A percentile compares a stretch with the other conserved stretches of the same genome.
These are phyloP conservation scores for Scaptodrosophila latifasciaeformis DNA, from an alignment of 2,888 invertebrate genomes.

Conservation along the genomic window DNA sequence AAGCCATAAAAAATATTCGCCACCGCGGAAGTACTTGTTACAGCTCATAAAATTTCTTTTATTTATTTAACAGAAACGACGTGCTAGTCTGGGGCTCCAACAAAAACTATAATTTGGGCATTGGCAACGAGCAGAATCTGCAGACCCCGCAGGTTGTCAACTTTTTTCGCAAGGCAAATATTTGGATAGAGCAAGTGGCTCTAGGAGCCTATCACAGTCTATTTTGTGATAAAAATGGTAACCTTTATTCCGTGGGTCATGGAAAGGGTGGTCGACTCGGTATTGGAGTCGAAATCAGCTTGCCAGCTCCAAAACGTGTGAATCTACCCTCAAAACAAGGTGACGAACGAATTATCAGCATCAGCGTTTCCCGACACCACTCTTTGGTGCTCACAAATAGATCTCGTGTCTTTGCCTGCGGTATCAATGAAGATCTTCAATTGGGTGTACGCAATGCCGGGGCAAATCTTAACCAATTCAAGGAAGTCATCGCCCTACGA, in stretches of 20 bases:
- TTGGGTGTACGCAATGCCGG: slow-evolving; percentile 79
- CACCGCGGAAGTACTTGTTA: not conserved
- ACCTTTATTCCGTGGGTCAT: slow-evolving; percentile 86
- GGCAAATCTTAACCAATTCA: slow-evolving; percentile 71
- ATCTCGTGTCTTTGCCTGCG: slow-evolving; percentile 77
- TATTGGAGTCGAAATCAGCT: slow-evolving; percentile 79
- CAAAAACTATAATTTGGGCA: slow-evolving; percentile 88
- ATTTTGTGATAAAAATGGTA: slow-evolving; percentile 67
- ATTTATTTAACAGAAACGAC: slow-evolving; percentile 74
- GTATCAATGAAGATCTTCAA: slow-evolving; percentile 81
- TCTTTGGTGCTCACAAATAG: slow-evolving; percentile 71
- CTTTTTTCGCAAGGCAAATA: slow-evolving; percentile 79
- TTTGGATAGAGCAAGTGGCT: slow-evolving; percentile 79
- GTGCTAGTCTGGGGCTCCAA: slow-evolving; percentile 91
- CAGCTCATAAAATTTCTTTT: not conserved
- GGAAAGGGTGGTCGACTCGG: slow-evolving; percentile 84
- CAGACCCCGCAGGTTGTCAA: slow-evolving; percentile 81
- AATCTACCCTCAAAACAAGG: slow-evolving; percentile 63
- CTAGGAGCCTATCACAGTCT: slow-evolving; percentile 72
- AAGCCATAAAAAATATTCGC: slow-evolving; percentile 16
- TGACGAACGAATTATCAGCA: slow-evolving; percentile 66
- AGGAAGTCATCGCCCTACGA: slow-evolving; percentile 66
- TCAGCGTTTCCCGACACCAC: slow-evolving; percentile 72
- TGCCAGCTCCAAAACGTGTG: slow-evolving; percentile 69
- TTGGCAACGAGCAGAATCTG: slow-evolving; percentile 80